Conservation (phyloP, 2,113 vertebrate genomes). For the Aegotheles bennettii region DNA sequence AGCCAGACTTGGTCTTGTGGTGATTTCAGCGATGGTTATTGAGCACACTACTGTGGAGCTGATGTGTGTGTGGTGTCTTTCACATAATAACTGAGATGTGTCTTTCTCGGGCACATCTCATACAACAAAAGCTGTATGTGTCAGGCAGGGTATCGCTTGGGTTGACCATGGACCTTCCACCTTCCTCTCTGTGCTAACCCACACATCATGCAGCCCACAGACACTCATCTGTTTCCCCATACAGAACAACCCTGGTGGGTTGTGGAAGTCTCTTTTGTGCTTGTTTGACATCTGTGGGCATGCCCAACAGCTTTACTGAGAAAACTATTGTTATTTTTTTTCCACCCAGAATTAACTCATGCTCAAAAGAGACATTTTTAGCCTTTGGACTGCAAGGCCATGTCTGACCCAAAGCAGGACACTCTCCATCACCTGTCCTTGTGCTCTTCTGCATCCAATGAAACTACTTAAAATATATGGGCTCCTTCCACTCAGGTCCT, state of each 20-base stretch:
- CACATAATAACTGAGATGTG: accelerated
- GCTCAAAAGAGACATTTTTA: neutral
- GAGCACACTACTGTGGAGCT: neutral
- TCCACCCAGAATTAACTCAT: neutral
- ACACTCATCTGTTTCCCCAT: neutral
- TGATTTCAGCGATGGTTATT: neutral
- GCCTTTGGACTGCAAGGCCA: neutral
- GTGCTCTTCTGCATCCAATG: neutral
- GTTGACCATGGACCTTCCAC: neutral
- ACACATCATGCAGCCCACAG: neutral
- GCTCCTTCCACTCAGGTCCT: neutral
- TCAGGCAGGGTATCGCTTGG: neutral
- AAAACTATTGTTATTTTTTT: neutral
- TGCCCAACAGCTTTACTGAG: neutral
- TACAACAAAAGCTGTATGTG: neutral
- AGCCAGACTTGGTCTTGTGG: neutral
- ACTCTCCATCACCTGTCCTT: neutral
- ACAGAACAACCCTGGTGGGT: neutral
- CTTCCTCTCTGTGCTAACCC: neutral
- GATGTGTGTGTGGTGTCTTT: neutral
- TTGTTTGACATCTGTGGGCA: neutral
- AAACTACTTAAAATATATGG: neutral
- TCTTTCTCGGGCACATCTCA: neutral
- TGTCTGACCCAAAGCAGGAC: neutral
- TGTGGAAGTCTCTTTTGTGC: neutral